Conservation (phyloP, 2,797 vertebrate species). For the Spondyliosoma cantharus region DNA sequence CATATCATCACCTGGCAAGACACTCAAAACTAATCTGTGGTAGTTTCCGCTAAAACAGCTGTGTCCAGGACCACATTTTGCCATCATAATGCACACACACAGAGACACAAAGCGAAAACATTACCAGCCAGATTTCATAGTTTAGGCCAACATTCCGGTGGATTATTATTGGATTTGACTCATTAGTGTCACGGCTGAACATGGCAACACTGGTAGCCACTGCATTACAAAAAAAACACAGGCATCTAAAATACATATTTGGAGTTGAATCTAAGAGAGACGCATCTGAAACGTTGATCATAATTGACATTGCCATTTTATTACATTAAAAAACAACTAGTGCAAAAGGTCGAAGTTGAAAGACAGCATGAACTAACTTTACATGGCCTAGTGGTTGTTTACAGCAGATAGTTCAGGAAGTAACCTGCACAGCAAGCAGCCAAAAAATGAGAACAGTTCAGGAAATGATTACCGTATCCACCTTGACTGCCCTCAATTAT, state of each 20-base stretch:
- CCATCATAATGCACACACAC: no score
- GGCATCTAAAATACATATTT: neutral
- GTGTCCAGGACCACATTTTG: no score
- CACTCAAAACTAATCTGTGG: no score
- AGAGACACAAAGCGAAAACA: no score
- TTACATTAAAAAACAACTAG: neutral
- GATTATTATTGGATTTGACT: constrained; percentile 8
- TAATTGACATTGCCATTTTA: neutral
- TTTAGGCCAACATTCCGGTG: constrained; percentile 1
- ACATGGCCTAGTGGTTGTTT: neutral
- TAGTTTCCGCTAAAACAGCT: no score
- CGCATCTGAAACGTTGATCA: neutral
- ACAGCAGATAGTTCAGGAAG: neutral
- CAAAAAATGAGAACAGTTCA: no score
- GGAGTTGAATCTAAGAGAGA: neutral
- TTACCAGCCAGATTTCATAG: neutral
- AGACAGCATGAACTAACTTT: neutral
- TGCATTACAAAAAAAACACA: neutral
- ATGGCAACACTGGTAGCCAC: neutral
- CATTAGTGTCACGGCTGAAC: constrained; percentile 4
- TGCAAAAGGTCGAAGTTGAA: neutral
- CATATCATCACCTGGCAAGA: no score
- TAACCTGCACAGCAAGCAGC: no score
- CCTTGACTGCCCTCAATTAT: neutral
- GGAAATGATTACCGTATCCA: neutral